These are phyloP conservation scores for Pelochelys cantorii DNA, from an alignment of 2,797 vertebrate genomes.

Conservation along the genomic window DNA sequence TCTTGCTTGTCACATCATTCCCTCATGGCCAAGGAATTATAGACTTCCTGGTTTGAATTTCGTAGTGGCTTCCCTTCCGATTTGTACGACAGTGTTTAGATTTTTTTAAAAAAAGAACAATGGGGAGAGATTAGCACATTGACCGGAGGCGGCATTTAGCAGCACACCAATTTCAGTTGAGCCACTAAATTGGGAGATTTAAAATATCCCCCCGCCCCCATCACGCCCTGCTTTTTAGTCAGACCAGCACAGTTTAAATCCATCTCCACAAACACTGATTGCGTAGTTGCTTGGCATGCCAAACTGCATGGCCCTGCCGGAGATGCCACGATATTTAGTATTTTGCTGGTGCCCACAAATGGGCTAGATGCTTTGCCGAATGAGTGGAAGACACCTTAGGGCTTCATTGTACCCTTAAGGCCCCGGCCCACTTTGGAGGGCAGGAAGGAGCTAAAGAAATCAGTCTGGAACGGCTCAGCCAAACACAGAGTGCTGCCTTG, in stretches of 20 bases:
- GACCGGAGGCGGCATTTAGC: background rate
- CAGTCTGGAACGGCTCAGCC: background rate
- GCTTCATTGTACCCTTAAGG: background rate
- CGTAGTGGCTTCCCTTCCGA: background rate
- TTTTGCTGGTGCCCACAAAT: background rate
- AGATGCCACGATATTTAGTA: background rate
- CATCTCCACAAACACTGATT: background rate
- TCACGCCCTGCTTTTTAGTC: background rate
- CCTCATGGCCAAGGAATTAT: background rate
- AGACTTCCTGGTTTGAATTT: background rate
- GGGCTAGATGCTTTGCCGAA: background rate
- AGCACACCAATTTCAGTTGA: background rate
- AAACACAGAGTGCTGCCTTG: too few species aligned
- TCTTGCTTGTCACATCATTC: background rate
- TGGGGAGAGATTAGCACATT: background rate
- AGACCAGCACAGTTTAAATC: background rate
- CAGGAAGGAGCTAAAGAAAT: background rate
- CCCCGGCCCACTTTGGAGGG: background rate
- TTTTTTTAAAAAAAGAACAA: background rate
- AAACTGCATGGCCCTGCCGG: background rate
- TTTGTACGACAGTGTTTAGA: background rate
- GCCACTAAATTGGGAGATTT: background rate
- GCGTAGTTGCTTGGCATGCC: background rate
- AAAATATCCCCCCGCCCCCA: background rate
- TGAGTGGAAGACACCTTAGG: background rate